phyloP scores from a whole-genome alignment of 2,113 vertebrate species.

The Phalacrocorax carbo region DNA sequence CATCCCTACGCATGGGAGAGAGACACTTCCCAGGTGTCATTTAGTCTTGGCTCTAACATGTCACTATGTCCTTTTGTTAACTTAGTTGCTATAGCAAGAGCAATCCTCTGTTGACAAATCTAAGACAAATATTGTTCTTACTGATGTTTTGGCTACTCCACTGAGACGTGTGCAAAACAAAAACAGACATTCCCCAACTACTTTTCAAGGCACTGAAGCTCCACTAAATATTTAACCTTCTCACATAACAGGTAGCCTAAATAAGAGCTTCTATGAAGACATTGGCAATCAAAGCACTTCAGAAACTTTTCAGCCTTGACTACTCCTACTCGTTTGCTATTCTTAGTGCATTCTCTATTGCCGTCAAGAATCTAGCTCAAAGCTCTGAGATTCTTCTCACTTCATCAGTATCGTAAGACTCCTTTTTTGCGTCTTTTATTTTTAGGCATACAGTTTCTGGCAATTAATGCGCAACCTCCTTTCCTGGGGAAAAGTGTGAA shows the following conservation, averaged over 20 bases:
- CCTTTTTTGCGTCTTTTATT: constrained; percentile 62
- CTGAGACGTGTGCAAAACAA: neutral
- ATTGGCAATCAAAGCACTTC: constrained; percentile 52
- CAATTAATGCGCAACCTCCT: constrained; percentile 34
- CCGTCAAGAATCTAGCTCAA: constrained; percentile 58
- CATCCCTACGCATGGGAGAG: neutral
- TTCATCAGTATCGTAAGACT: constrained; percentile 54
- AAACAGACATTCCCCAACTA: neutral
- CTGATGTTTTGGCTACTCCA: neutral
- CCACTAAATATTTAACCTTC: neutral
- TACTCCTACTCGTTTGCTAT: constrained; percentile 72
- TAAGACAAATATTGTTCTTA: neutral
- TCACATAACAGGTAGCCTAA: constrained; percentile 31
- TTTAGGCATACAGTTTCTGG: constrained; percentile 43
- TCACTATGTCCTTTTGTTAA: neutral
- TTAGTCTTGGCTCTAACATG: neutral
- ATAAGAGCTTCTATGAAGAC: constrained; percentile 31
- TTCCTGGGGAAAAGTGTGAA: constrained; percentile 4
- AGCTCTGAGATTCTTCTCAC: constrained; percentile 62
- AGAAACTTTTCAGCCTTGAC: constrained; percentile 66
- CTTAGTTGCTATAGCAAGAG: neutral
- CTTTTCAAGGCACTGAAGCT: neutral
- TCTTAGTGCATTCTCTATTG: constrained; percentile 55
- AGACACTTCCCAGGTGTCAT: neutral
- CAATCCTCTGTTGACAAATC: neutral